Base-by-base conservation (phyloP, 2,888 invertebrate genomes). In the Molanna angustata region DNA sequence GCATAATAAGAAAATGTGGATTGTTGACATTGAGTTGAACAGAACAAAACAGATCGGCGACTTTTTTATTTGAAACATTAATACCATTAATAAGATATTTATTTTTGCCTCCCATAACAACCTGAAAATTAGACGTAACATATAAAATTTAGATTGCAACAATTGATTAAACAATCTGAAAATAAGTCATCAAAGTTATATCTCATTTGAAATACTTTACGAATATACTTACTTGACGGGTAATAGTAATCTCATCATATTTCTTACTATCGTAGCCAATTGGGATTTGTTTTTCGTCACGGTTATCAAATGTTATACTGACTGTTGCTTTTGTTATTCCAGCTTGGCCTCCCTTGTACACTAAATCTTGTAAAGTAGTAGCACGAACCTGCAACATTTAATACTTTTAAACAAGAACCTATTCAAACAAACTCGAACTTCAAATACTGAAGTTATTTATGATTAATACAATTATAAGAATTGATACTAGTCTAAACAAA, bases 1-100 rank as follows among this genome's bases (percentile, higher is more conserved):
- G 99, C 98, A 99, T 98, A 65, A 99, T 99, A 27, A 99, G 82
- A 73, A 98, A 99, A 70, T 99, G 97, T 0, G 99, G 99, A 75
- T 99, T 99, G 74, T 99, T 99, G 1, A 99, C 94, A 67, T 99
- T 99, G 32, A 99, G 77, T 67, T 97, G 96, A 4, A 99, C 89
- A 0, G 96, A 94, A 64, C 94, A 92, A 72, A 99, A 99, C 67
- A 99, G 76, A 71, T 99, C 99, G 33, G 87, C 86, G 1, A 98
- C 91, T 62, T 90, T 79, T 66, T 90, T 93, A 72, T 94, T 94
- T 60, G 88, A 89, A 0, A 94, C 95, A 64, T 86, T 87, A 52
- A 85, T 84, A 2, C 97, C 97, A 67, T 99, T 98, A 57, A 99
- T 91, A 62, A 93, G 74, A 67, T 97, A 99, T 66, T 93, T 95